Evolutionary conservation across 2,888 invertebrate genomes (phyloP), one percentile per base, ranked within the genome.

Genomic region (Empis stercorea): DNA sequence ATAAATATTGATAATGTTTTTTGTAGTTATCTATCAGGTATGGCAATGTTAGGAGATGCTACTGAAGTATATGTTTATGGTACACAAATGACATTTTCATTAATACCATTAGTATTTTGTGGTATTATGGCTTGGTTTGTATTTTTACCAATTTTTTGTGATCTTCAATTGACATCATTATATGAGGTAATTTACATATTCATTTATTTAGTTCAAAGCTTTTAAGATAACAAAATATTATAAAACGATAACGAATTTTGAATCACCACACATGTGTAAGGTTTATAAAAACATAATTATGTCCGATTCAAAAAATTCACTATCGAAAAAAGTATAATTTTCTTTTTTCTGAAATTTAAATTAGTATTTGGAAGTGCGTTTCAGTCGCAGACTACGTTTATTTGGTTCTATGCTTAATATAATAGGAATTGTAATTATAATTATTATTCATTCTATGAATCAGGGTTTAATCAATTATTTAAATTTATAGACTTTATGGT

Each of bases 21-120:
- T 56, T 52, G 11, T 46, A 80, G 83, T 64, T 82, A 78, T 54
- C 78, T 84, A 61, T 84, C 84, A 55, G 84, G 84, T 2, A 85
- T 86, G 54, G 81, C 84, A 0, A 66, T 86, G 36, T 68, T 86
- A 55, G 85, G 86, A 1, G 84, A 78, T 5, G 84, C 86, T 1
- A 85, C 86, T 1, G 86, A 86, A 61, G 72, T 85, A 42, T 86
- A 86, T 58, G 72, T 85, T 10, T 84, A 83, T 57, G 88, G 89
- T 2, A 82, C 81, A 6, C 77, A 82, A 49, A 87, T 83, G 60
- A 65, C 76, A 9, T 83, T 76, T 60, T 73, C 78, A n/a, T 54
- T 66, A 11, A 47, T 64, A 20, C 62, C 64, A 1, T 49, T 66
- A 53, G 55, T 57, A 30, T 50, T 66, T 15, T 65, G 76, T 2